These are phyloP conservation scores for Cataglyphis livida DNA, from an alignment of 2,888 invertebrate genomes.

Conservation along the genomic window DNA sequence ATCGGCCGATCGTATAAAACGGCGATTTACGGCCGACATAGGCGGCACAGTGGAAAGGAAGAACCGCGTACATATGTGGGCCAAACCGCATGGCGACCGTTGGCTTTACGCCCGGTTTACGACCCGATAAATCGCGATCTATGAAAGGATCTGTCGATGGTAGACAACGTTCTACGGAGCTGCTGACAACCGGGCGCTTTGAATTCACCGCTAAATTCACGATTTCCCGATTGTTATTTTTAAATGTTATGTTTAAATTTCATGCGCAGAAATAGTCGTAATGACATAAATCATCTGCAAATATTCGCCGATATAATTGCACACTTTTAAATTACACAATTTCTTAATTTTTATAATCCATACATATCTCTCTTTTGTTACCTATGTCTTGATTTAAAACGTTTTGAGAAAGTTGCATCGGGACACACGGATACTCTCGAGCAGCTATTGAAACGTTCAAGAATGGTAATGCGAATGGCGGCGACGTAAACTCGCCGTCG, in stretches of 20 bases:
- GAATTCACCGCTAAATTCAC: conserved; percentile 38
- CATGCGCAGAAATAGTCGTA: background rate
- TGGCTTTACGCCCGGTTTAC: conserved; percentile 79
- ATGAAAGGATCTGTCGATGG: conserved; percentile 77
- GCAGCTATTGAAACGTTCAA: conserved; percentile 25
- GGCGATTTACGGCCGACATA: conserved; percentile 78
- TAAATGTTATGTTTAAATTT: background rate
- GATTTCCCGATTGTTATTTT: conserved; percentile 3
- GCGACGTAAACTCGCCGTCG: conserved; percentile 4
- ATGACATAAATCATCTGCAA: background rate
- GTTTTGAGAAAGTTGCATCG: background rate
- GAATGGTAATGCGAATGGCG: conserved; percentile 6
- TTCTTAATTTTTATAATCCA: background rate
- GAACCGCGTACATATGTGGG: conserved; percentile 79
- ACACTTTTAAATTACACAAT: background rate
- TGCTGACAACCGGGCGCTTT: conserved; percentile 22
- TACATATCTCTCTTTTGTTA: background rate
- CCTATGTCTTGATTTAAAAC: background rate
- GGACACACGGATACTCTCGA: background rate
- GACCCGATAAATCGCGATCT: conserved; percentile 82
- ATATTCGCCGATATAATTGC: background rate
- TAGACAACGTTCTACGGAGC: conserved; percentile 50
- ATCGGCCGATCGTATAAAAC: conserved; percentile 74
- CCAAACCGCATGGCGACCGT: conserved; percentile 75
- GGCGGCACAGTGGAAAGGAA: conserved; percentile 56